These are phyloP conservation scores for Calliphora vicina DNA, from an alignment of 1,140 invertebrate genomes.

Conservation along the genomic window DNA sequence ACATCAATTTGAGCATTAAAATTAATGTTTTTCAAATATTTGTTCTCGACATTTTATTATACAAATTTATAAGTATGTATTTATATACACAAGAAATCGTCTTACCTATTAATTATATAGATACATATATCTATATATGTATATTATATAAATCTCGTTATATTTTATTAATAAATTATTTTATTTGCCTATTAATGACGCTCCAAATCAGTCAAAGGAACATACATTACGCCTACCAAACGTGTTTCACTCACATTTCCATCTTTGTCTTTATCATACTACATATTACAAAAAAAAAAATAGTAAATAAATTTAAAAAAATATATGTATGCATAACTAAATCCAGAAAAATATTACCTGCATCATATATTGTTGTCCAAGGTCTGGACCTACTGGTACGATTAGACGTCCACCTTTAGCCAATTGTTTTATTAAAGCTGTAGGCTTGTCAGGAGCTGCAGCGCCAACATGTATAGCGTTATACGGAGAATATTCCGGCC, in stretches of 20 bases:
- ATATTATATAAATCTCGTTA: too few relatives aligned
- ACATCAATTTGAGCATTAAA: too few relatives aligned
- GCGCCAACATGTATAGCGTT: constrained; percentile 97
- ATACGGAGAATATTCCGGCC: constrained; percentile 78
- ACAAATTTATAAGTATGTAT: too few relatives aligned
- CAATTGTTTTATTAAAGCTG: constrained; percentile 73
- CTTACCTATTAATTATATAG: too few relatives aligned
- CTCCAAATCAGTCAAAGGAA: constrained; percentile 86
- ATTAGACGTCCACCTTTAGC: constrained; percentile 88
- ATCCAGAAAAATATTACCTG: constrained; percentile 63
- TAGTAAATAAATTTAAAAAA: background rate
- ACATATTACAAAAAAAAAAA: constrained; percentile 42
- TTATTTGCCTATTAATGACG: too few relatives aligned
- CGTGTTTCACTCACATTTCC: constrained; percentile 80
- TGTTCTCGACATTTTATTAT: too few relatives aligned
- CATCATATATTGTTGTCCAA: constrained; percentile 76
- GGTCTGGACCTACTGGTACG: constrained; percentile 87
- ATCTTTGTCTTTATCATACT: constrained; percentile 87
- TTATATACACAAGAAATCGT: too few relatives aligned
- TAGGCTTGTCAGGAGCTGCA: constrained; percentile 80
- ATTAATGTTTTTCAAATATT: too few relatives aligned
- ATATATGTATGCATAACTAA: background rate
- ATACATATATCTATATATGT: background rate
- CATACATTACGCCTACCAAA: constrained; percentile 96
- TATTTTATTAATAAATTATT: too few relatives aligned